These are phyloP conservation scores for Bufotes viridis DNA, from an alignment of 2,797 vertebrate genomes.

Conservation along the genomic window DNA sequence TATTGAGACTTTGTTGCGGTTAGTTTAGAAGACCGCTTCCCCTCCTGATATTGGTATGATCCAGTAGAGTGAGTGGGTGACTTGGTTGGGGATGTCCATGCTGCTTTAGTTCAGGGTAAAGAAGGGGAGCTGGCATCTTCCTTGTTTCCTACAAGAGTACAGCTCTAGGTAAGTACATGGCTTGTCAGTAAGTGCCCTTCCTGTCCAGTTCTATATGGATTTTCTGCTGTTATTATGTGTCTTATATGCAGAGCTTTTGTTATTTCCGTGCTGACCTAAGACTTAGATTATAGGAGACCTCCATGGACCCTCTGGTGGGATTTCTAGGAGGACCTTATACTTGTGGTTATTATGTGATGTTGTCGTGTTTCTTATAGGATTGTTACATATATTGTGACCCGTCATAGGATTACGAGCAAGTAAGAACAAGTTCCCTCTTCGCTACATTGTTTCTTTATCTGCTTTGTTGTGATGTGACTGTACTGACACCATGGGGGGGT, in stretches of 20 bases:
- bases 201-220: not conserved
- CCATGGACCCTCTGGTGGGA: not conserved
- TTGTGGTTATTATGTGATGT: not conserved
- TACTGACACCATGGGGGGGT: not conserved
- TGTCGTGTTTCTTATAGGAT: not conserved
- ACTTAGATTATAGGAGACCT: not conserved
- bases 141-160: not conserved
- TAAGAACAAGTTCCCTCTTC: not conserved
- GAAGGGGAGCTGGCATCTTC: not conserved
- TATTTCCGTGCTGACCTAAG: not conserved
- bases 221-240: not conserved
- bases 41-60: slow-evolving; percentile 30
- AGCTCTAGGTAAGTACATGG: not conserved
- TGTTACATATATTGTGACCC: not conserved
- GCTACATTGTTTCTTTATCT: not conserved
- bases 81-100: slow-evolving; percentile 49
- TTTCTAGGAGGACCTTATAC: not conserved
- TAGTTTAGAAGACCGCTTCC: not conserved
- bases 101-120: slow-evolving; percentile 24
- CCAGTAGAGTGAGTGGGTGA: slow-evolving; percentile 43
- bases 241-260: not conserved
- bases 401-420: not conserved
- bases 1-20: not conserved
- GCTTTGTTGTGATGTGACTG: not conserved
- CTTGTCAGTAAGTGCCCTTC: not conserved